Conservation (phyloP, 2,888 invertebrate genomes). For the Keiferia lycopersicella region DNA sequence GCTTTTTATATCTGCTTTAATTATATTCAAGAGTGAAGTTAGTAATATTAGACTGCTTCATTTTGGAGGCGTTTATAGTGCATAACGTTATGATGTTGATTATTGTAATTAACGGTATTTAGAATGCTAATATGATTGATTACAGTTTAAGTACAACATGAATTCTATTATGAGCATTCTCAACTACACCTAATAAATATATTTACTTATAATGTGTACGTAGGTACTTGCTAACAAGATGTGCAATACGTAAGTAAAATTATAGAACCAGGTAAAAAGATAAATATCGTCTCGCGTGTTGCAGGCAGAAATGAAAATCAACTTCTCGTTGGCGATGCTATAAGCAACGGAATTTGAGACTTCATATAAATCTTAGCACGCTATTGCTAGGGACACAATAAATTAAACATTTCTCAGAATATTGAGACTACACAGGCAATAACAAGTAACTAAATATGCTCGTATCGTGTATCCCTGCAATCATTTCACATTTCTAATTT, state of each 20-base stretch:
- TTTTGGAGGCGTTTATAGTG: no score
- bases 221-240: not conserved
- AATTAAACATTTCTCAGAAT: constrained; percentile 36
- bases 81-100: no score
- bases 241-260: not conserved
- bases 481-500: constrained; percentile 40
- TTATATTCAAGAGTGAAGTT: no score
- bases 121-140: no score
- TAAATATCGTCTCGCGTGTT: not conserved
- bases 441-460: constrained; percentile 28
- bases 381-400: constrained; percentile 32
- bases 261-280: not conserved
- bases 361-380: constrained; percentile 39
- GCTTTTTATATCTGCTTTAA: no score
- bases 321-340: not conserved
- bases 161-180: no score
- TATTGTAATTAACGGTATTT: no score
- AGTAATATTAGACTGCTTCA: no score
- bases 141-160: no score
- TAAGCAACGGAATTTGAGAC: constrained; percentile 22
- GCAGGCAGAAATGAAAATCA: not conserved
- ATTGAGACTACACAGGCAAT: constrained; percentile 23
- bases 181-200: no score
- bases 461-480: constrained; percentile 37
- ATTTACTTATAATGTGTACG: no score